Evolutionary conservation across 2,113 vertebrate genomes (phyloP).

Genomic region (Dicentrarchus labrax): DNA sequence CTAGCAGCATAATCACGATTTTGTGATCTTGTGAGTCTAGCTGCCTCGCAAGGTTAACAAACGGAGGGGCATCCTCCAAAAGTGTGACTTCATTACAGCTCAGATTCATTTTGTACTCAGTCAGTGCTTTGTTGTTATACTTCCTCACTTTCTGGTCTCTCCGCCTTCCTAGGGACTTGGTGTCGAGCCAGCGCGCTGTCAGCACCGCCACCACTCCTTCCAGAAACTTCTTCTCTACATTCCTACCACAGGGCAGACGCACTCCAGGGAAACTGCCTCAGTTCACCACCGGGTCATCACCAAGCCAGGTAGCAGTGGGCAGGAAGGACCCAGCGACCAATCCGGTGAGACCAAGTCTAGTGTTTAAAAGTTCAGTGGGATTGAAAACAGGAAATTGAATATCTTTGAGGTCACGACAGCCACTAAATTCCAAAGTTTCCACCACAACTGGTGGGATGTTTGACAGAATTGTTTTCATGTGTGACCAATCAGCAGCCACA

Average conservation of each 20-base stretch:
- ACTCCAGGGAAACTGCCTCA: slow-evolving; percentile 82
- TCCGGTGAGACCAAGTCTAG: slow-evolving; percentile 84
- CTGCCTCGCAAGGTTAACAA: no score
- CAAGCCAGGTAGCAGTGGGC: slow-evolving; percentile 82
- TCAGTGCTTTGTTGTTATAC: not conserved
- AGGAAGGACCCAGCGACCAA: slow-evolving; percentile 86
- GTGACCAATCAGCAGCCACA: not conserved
- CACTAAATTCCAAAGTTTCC: not conserved
- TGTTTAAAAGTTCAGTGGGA: not conserved
- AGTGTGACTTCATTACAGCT: not conserved
- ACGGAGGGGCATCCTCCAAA: not conserved
- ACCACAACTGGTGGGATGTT: slow-evolving; percentile 1
- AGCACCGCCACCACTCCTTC: slow-evolving; percentile 87
- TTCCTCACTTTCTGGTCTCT: not conserved
- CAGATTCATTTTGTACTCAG: not conserved
- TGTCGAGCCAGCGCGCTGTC: slow-evolving; percentile 88
- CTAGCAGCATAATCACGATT: no score
- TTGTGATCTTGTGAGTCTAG: no score
- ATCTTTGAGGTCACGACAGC: not conserved
- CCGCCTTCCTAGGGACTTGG: slow-evolving; percentile 87
- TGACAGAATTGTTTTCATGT: not conserved
- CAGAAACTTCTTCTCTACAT: slow-evolving; percentile 91
- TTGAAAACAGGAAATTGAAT: not conserved
- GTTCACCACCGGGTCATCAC: slow-evolving; percentile 77
- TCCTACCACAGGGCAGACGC: slow-evolving; percentile 92